Evolutionary conservation across 1,140 invertebrate genomes (phyloP).

Genomic region (Philaenus spumarius): DNA sequence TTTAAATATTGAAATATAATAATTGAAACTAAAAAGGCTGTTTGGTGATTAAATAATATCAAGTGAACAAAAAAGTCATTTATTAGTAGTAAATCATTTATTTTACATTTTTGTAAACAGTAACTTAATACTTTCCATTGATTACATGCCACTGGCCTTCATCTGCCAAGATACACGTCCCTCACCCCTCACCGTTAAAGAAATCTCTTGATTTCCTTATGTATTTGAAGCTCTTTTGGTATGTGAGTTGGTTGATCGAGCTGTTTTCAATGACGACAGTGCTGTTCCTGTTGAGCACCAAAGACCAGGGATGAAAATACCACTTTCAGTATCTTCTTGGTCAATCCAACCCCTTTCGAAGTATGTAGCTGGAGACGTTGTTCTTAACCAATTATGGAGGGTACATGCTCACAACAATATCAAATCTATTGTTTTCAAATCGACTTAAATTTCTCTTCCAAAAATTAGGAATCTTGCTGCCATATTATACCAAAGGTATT

Average conservation of each 20-base stretch:
- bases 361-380: constrained; percentile 6
- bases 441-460: constrained; percentile 33
- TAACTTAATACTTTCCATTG: too few relatives aligned
- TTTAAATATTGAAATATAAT: too few relatives aligned
- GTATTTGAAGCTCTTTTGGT: neutral
- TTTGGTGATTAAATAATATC: constrained; percentile 1
- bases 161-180: too few relatives aligned
- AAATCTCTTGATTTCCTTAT: neutral
- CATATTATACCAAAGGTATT: too few relatives aligned
- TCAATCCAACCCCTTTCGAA: constrained; percentile 4
- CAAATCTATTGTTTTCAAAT: constrained; percentile 26
- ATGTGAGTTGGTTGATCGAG: too few relatives aligned
- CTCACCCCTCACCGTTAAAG: constrained; percentile 3
- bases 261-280: constrained; percentile 1
- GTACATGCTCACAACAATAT: constrained; percentile 17
- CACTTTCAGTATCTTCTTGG: too few relatives aligned
- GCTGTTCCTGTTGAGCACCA: constrained; percentile 5
- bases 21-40: constrained; percentile 2
- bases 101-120: too few relatives aligned
- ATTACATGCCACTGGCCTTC: too few relatives aligned
- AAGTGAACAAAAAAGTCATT: too few relatives aligned
- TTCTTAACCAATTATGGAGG: too few relatives aligned
- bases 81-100: neutral
- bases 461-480: too few relatives aligned
- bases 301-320: neutral